These are phyloP conservation scores for Ia io DNA, from an alignment of 2,113 vertebrate species.

Conservation along the genomic window DNA sequence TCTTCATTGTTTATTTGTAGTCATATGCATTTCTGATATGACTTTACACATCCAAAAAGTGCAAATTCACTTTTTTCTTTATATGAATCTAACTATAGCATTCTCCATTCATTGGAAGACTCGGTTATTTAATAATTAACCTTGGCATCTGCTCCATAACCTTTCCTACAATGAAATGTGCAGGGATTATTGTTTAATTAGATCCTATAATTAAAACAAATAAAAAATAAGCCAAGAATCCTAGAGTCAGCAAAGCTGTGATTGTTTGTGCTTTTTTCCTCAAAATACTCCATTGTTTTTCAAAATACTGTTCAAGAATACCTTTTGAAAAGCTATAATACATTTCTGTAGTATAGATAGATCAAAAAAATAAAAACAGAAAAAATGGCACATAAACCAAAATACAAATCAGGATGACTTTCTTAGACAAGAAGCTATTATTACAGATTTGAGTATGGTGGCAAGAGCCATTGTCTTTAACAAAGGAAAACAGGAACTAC, in stretches of 20 bases:
- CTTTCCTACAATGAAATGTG: slow-evolving; percentile 47
- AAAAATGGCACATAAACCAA: background rate
- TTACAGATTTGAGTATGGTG: background rate
- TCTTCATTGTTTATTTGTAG: background rate
- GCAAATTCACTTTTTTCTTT: slow-evolving; percentile 49
- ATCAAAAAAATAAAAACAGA: slow-evolving; percentile 36
- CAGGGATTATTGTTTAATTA: slow-evolving; percentile 61
- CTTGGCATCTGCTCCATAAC: slow-evolving; percentile 5
- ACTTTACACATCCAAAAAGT: slow-evolving; percentile 20
- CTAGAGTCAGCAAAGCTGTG: slow-evolving; percentile 54
- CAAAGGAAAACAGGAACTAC: background rate
- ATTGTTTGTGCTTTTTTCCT: slow-evolving; percentile 5
- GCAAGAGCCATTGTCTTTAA: background rate
- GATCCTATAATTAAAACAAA: slow-evolving; percentile 54
- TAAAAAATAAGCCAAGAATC: slow-evolving; percentile 60
- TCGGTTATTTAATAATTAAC: slow-evolving; percentile 52
- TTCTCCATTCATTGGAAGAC: slow-evolving; percentile 4
- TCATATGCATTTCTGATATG: background rate
- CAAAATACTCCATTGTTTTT: slow-evolving; percentile 1
- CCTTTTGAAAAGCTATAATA: slow-evolving; percentile 20
- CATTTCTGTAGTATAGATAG: background rate
- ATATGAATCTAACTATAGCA: slow-evolving; percentile 41
- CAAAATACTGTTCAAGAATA: slow-evolving; percentile 19
- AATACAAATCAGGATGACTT: background rate
- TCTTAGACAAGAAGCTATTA: background rate